Evolutionary conservation across 2,797 vertebrate species (phyloP).

Genomic region (Aotus griseimembra): DNA sequence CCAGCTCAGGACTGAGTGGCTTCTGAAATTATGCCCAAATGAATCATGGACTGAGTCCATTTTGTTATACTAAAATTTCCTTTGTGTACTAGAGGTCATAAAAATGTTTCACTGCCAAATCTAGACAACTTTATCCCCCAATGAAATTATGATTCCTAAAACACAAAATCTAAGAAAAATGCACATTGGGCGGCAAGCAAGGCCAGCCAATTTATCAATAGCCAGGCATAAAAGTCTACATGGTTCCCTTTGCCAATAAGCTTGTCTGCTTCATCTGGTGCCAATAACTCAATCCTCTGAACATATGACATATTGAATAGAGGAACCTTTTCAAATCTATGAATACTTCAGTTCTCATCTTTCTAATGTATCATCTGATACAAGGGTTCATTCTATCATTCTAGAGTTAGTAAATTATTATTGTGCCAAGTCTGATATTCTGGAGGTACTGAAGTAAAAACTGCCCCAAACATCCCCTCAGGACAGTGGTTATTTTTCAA

Average conservation of each 20-base stretch:
- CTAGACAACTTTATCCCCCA: not conserved
- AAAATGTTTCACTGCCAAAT: conserved; percentile 52
- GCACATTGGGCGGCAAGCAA: conserved; percentile 35
- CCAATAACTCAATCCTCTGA: conserved; percentile 60
- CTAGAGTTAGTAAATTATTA: conserved; percentile 62
- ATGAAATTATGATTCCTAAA: conserved; percentile 56
- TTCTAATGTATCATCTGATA: conserved; percentile 62
- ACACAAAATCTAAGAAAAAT: conserved; percentile 50
- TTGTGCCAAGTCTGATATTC: conserved; percentile 48
- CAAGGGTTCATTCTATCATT: conserved; percentile 69
- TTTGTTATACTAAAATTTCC: conserved; percentile 53
- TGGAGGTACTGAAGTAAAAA: conserved; percentile 44
- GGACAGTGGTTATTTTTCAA: conserved; percentile 36
- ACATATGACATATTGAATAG: conserved; percentile 60
- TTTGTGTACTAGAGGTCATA: conserved; percentile 36
- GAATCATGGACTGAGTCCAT: not conserved
- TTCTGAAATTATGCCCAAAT: conserved; percentile 52
- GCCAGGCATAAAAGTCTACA: conserved; percentile 13
- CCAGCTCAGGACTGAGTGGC: not conserved
- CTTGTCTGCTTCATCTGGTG: conserved; percentile 39
- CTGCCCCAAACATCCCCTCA: not conserved
- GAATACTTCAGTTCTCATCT: conserved; percentile 66
- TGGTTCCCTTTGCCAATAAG: conserved; percentile 51
- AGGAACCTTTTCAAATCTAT: conserved; percentile 68
- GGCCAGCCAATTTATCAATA: conserved; percentile 64